These are phyloP conservation scores for Alexandromys fortis DNA, from an alignment of 2,113 vertebrate genomes.

Conservation along the genomic window DNA sequence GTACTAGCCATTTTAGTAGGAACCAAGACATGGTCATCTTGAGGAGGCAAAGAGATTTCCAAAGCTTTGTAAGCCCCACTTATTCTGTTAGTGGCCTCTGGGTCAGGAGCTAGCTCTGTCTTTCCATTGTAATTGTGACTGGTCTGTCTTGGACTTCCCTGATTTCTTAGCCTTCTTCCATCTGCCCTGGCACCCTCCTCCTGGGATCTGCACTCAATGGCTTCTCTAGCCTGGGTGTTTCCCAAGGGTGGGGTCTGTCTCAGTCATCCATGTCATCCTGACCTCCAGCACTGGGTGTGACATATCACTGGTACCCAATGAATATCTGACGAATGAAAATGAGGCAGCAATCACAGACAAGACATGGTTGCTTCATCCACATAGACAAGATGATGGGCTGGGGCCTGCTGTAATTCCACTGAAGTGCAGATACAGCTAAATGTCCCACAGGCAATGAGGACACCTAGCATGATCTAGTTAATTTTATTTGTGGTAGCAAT, in stretches of 20 bases:
- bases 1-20: neutral
- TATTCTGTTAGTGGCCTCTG: neutral
- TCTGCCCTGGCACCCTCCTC: neutral
- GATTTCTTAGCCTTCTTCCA: neutral
- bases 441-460: slow-evolving; percentile 50
- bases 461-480: slow-evolving; percentile 44
- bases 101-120: neutral
- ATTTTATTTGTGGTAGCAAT: slow-evolving; percentile 51
- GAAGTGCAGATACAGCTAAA: slow-evolving; percentile 36
- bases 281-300: slow-evolving; percentile 45
- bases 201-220: neutral
- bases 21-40: neutral
- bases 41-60: neutral
- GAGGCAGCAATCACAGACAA: slow-evolving; percentile 45
- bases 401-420: slow-evolving; percentile 49
- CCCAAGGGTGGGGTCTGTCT: slow-evolving; percentile 34
- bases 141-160: neutral
- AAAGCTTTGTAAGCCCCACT: neutral
- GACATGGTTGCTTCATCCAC: slow-evolving; percentile 39
- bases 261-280: slow-evolving; percentile 31
- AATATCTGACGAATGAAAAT: slow-evolving; percentile 52
- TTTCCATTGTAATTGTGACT: neutral
- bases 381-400: slow-evolving; percentile 26
- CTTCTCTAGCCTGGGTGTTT: slow-evolving; percentile 15
- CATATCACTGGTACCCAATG: slow-evolving; percentile 2